phyloP scores from a whole-genome alignment of 92 coral and sea anemone species.

The Zoanthus sansibaricus region DNA sequence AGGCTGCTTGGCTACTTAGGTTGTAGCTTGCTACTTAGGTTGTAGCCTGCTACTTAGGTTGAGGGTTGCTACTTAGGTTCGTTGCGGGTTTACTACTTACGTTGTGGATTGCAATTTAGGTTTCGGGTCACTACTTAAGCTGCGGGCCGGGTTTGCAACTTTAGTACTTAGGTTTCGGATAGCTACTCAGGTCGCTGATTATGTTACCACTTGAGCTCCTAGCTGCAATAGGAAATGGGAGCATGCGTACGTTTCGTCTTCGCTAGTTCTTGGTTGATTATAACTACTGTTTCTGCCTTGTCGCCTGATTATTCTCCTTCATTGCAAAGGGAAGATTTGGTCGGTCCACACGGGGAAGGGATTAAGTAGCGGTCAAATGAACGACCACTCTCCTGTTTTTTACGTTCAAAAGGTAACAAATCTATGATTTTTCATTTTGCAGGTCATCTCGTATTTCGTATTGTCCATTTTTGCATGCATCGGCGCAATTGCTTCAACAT shows the following conservation, averaged over 20 bases:
- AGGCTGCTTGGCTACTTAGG: no score
- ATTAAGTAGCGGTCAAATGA: no score
- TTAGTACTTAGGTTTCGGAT: no score
- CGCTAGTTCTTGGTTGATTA: slow-evolving; percentile 4
- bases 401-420: background rate
- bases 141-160: no score
- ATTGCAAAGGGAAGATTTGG: background rate
- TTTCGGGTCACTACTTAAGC: no score
- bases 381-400: no score
- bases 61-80: no score
- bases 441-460: slow-evolving; percentile 30
- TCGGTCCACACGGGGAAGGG: background rate
- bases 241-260: slow-evolving; percentile 23
- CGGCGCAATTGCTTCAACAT: slow-evolving; percentile 4
- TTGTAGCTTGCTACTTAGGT: no score
- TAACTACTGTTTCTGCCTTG: slow-evolving; percentile 25
- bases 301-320: slow-evolving; percentile 22
- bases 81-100: no score
- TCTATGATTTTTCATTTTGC: background rate
- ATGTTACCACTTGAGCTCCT: background rate
- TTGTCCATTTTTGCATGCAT: slow-evolving; percentile 25
- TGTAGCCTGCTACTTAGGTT: no score
- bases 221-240: slow-evolving; percentile 17
- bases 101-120: no score
- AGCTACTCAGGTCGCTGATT: no score